phyloP scores from a whole-genome alignment of 2,113 vertebrate species.

The Narcine bancroftii region DNA sequence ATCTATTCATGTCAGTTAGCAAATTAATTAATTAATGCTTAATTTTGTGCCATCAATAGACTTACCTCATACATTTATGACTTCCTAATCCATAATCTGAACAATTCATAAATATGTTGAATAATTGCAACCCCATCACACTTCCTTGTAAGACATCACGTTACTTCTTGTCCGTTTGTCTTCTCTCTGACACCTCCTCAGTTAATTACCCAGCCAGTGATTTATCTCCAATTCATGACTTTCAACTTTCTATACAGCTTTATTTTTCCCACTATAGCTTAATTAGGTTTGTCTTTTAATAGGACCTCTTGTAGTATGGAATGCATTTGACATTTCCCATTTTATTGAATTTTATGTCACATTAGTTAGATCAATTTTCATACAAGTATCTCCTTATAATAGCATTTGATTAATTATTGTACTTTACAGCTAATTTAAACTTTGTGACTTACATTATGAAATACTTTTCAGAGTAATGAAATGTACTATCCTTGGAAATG shows the following conservation, averaged over 20 bases:
- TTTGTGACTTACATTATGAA: not conserved
- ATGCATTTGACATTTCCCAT: conserved; percentile 60
- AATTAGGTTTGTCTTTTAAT: conserved; percentile 76
- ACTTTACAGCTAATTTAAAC: not conserved
- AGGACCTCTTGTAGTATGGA: conserved; percentile 63
- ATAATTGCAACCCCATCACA: too few relatives aligned
- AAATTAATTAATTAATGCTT: too few relatives aligned
- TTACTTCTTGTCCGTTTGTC: not conserved
- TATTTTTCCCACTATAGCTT: conserved; percentile 67
- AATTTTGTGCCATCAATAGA: too few relatives aligned
- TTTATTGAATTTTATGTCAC: conserved; percentile 68
- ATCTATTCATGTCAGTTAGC: not conserved
- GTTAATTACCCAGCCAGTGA: too few relatives aligned
- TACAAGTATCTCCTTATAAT: not conserved
- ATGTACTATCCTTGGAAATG: not conserved
- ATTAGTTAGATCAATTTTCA: conserved; percentile 53
- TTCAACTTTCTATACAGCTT: conserved; percentile 62
- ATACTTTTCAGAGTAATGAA: not conserved
- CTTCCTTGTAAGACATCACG: not conserved
- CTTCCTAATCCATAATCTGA: too few relatives aligned
- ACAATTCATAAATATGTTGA: too few relatives aligned
- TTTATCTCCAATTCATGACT: too few relatives aligned
- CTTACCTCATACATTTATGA: too few relatives aligned
- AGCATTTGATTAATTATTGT: not conserved
- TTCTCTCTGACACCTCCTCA: too few relatives aligned